Evolutionary conservation across 2,113 vertebrate species (phyloP).

Genomic region (Phyllopteryx taeniolatus): DNA sequence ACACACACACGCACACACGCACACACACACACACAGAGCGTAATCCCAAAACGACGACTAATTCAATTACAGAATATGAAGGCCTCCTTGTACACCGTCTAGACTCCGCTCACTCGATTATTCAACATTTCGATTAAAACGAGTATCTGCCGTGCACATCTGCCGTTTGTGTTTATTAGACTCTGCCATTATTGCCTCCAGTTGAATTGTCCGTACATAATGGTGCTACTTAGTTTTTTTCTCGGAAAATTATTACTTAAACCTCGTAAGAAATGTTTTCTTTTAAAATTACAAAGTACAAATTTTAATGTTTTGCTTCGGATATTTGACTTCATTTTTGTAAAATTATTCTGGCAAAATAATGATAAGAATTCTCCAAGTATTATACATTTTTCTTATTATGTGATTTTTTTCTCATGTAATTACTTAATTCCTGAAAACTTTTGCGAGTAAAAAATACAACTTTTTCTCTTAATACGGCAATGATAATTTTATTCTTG

Average conservation of each 20-base stretch:
- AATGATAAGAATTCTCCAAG: no score
- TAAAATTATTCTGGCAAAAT: no score
- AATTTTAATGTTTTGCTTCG: no score
- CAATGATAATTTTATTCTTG: no score
- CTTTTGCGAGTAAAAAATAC: no score
- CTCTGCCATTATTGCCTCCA: slow-evolving; percentile 8
- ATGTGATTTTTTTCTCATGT: no score
- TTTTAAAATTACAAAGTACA: no score
- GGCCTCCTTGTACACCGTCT: slow-evolving; percentile 5
- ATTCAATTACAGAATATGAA: slow-evolving; percentile 29
- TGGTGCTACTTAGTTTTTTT: neutral
- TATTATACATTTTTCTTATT: no score
- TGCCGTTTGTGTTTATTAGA: slow-evolving; percentile 21
- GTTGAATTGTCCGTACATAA: neutral
- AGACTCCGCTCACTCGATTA: slow-evolving; percentile 1
- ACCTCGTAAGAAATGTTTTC: neutral
- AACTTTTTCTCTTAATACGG: no score
- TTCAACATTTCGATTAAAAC: slow-evolving; percentile 8
- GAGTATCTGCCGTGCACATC: neutral
- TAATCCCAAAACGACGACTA: neutral
- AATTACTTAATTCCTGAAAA: no score
- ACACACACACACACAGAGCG: neutral
- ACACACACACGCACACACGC: no score
- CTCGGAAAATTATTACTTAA: neutral
- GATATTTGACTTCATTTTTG: no score